Conservation (phyloP, 2,113 vertebrate genomes). For the Actenoides hombroni region DNA sequence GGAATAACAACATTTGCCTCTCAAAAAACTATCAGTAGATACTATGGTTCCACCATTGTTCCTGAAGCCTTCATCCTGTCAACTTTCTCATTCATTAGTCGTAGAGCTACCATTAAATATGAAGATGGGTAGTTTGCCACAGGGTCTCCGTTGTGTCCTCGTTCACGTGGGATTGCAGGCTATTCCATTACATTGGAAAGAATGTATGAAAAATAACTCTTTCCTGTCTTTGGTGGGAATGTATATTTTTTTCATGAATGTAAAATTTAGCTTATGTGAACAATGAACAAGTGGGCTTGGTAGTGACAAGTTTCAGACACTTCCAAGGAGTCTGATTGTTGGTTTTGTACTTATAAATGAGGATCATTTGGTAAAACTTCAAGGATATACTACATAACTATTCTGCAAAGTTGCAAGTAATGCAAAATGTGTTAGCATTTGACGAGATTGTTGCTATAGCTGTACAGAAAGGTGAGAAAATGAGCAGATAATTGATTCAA, state of each 20-base stretch:
- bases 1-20: not conserved
- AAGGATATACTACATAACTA: not conserved
- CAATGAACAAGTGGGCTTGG: not conserved
- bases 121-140: not conserved
- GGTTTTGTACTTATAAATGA: not conserved
- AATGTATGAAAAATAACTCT: not conserved
- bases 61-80: not conserved
- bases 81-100: not conserved
- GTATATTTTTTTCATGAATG: not conserved
- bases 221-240: not conserved
- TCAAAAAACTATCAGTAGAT: not conserved
- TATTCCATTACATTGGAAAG: not conserved
- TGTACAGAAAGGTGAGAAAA: not conserved
- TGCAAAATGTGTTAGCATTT: not conserved
- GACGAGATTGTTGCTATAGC: not conserved
- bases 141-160: not conserved
- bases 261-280: not conserved
- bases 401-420: not conserved
- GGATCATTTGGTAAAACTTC: not conserved
- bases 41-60: not conserved
- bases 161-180: not conserved
- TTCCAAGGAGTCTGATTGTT: not conserved
- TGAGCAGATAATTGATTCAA: not conserved
- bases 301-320: not conserved
- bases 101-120: not conserved